Evolutionary conservation across 2,113 vertebrate species (phyloP).

Genomic region (Pica pica): DNA sequence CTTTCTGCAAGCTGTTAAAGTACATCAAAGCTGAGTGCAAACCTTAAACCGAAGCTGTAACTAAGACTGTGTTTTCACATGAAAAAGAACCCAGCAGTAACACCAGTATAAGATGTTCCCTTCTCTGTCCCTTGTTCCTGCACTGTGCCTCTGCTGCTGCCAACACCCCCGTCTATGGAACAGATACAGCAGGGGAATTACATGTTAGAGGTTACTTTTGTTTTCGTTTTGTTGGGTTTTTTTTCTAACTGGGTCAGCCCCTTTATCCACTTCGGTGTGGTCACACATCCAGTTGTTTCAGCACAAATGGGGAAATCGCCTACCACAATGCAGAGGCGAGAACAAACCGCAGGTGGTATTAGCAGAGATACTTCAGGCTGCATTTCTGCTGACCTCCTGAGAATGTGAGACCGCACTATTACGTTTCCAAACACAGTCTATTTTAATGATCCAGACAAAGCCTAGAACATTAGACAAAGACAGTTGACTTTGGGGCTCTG

Average conservation of each 20-base stretch:
- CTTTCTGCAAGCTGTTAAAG: neutral
- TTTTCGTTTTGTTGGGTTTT: neutral
- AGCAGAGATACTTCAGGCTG: neutral
- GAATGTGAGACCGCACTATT: neutral
- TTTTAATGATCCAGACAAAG: neutral
- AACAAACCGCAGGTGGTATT: neutral
- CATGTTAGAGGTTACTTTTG: neutral
- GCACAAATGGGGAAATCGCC: neutral
- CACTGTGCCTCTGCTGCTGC: neutral
- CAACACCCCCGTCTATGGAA: neutral
- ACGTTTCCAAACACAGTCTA: neutral
- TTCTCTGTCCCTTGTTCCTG: neutral
- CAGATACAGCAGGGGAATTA: neutral
- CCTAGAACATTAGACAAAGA: neutral
- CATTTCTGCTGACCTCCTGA: conserved; percentile 21
- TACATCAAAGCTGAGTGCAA: neutral
- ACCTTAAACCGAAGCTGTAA: neutral
- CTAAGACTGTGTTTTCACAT: neutral
- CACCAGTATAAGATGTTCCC: fast-evolving
- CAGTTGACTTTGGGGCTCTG: neutral
- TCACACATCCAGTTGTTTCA: neutral
- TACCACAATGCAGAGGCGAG: neutral
- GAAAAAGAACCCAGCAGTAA: neutral
- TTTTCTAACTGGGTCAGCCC: neutral
- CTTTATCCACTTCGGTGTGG: neutral